Percentiles rank a stretch among this genome's conserved stretches.
phyloP scores from a whole-genome alignment of 2,797 vertebrate species.

The Falco rusticolus region DNA sequence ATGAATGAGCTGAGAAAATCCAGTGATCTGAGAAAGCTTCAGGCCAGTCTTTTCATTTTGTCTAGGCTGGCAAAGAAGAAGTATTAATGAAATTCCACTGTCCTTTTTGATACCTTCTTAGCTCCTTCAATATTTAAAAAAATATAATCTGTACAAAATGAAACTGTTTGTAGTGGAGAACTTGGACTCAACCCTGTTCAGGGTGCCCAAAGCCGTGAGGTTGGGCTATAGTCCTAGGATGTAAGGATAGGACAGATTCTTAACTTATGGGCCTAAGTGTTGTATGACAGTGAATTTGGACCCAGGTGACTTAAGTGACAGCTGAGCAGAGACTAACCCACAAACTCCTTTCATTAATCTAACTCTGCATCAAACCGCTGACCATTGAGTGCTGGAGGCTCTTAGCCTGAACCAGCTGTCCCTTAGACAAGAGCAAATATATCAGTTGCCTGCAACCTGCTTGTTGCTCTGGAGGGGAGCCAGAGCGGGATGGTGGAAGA shows the following conservation, averaged over 20 bases:
- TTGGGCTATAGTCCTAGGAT: background rate
- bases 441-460: background rate
- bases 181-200: background rate
- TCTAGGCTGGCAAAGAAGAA: background rate
- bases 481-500: background rate
- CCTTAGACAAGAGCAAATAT: slow-evolving; percentile 9
- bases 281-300: background rate
- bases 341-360: background rate
- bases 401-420: background rate
- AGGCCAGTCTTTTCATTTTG: background rate
- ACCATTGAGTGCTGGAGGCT: background rate
- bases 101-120: background rate
- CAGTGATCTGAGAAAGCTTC: background rate
- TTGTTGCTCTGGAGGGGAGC: background rate
- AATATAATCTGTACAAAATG: background rate
- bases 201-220: accelerated
- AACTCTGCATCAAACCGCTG: background rate
- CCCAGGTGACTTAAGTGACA: background rate
- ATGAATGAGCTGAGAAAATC: background rate
- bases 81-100: background rate
- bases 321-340: background rate
- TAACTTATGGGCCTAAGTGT: background rate
- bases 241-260: background rate
- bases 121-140: background rate
- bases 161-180: background rate